Evolutionary conservation across 2,113 vertebrate species (phyloP), one percentile per base, ranked within the genome.

Genomic region (Sphaerodactylus townsendi): DNA sequence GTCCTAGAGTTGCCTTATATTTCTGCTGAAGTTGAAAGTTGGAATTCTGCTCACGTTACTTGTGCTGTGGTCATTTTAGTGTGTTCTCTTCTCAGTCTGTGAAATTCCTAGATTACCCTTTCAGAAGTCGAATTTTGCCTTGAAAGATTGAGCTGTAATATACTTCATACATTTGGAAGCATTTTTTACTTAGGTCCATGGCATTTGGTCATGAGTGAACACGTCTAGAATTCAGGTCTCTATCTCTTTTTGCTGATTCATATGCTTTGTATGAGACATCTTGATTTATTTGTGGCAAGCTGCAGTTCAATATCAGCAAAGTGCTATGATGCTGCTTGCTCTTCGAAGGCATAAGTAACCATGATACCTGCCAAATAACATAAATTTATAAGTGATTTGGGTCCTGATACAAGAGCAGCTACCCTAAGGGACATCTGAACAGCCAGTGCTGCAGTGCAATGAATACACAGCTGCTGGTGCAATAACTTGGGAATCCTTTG

Each of bases 221-320:
- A 37, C 50, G 21, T 64, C 62, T 64, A 74, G 53, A 82, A 21
- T 23, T 70, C 68, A 80, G 19, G 21, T 59, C 25, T 73, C 37
- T 19, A 6, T 41, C n/a, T 10, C 10, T 46, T 66, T 68, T 53
- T 76, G 46, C 35, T 66, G 62, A 39, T 65, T 75, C 41, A 74
- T 53, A 23, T 39, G 33, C 44, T 39, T 68, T 77, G 10, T 59
- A 48, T 35, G 46, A 77, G 48, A 21, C n/a, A 59, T 77, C 35
- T 56, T 69, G 82, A 53, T 41, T 83, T 77, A 77, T 77, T 77
- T 84, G 17, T 59, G 3, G 28, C 59, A 84, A 33, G 74, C 53
- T 33, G 28, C 64, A 66, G 59, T 70, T 39, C 35, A 84, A 11
- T 70, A 44, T 53, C 37, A 77, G 76, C 69, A 21, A 48, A 56